Evolutionary conservation across 2,888 invertebrate species (phyloP).

Genomic region (Alitta virens): DNA sequence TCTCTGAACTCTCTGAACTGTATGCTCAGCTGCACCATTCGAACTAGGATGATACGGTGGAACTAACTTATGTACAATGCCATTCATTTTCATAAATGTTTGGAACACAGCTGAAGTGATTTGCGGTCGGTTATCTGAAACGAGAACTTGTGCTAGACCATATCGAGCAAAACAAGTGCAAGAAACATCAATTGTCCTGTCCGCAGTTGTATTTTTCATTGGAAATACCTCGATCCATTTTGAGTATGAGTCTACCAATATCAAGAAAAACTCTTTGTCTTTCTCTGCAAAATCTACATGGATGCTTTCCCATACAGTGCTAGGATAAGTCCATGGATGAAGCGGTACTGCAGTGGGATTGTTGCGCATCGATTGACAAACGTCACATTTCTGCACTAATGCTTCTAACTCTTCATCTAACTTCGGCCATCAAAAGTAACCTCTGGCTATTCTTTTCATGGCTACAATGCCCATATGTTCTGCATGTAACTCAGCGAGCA

Average conservation of each 20-base stretch:
- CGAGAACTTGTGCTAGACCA: slow-evolving; percentile 5
- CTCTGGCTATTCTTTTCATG: not conserved
- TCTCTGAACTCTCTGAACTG: not conserved
- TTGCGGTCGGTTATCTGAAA: slow-evolving; percentile 15
- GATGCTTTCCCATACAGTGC: too few relatives aligned
- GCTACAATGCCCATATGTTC: not conserved
- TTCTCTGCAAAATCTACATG: too few relatives aligned
- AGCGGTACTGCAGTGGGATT: not conserved
- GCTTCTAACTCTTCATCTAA: not conserved
- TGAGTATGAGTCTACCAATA: too few relatives aligned
- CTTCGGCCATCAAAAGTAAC: not conserved
- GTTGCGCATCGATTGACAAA: not conserved
- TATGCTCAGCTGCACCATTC: slow-evolving; percentile 4
- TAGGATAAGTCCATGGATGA: too few relatives aligned
- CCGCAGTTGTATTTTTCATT: too few relatives aligned
- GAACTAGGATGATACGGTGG: slow-evolving; percentile 11
- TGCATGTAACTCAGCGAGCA: not conserved
- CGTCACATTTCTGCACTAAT: not conserved
- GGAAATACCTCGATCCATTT: too few relatives aligned
- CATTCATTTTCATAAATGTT: slow-evolving; percentile 4
- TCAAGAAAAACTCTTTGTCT: too few relatives aligned
- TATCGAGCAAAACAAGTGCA: not conserved
- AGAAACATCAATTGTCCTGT: too few relatives aligned
- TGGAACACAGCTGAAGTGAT: slow-evolving; percentile 5
- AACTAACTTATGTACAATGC: slow-evolving; percentile 1